phyloP scores from a whole-genome alignment of 2,113 vertebrate species.

The Cheilinus undulatus region DNA sequence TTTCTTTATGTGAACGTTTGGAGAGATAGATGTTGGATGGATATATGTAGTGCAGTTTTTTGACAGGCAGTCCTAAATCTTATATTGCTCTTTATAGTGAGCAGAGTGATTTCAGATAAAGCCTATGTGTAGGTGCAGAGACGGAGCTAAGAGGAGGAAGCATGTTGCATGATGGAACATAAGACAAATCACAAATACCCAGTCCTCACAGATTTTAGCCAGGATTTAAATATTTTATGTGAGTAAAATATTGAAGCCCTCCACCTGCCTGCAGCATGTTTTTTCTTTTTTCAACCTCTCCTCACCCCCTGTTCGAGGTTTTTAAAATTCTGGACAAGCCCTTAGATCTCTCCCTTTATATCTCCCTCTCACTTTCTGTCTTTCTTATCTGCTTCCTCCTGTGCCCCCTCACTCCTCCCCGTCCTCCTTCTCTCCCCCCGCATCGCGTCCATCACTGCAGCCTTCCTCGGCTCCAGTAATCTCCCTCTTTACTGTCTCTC shows the following conservation, averaged over 20 bases:
- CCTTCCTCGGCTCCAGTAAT: conserved; percentile 39
- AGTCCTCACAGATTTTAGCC: conserved; percentile 58
- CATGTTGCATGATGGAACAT: conserved; percentile 34
- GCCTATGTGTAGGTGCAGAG: conserved; percentile 2
- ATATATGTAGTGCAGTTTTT: too few species aligned
- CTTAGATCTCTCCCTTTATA: conserved; percentile 53
- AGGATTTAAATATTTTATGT: conserved; percentile 64
- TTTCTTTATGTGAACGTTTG: too few species aligned
- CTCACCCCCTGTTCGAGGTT: conserved; percentile 52
- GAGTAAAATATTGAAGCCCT: conserved; percentile 70
- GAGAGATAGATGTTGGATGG: too few species aligned
- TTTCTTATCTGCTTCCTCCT: conserved; percentile 44
- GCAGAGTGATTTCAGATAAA: too few species aligned
- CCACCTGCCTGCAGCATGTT: conserved; percentile 52
- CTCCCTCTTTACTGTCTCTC: conserved; percentile 43
- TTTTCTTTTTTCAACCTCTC: conserved; percentile 40
- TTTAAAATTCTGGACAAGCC: conserved; percentile 59
- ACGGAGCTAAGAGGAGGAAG: conserved; percentile 19
- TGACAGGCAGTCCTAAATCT: too few species aligned
- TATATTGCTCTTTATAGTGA: too few species aligned
- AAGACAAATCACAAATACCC: conserved; percentile 56
- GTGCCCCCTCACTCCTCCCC: conserved; percentile 27
- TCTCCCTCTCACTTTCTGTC: conserved; percentile 43
- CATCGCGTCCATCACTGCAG: conserved; percentile 56
- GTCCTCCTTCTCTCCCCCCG: conserved; percentile 16